These are phyloP conservation scores for Turdus rufiventris DNA, from an alignment of 2,113 vertebrate species.

Conservation along the genomic window DNA sequence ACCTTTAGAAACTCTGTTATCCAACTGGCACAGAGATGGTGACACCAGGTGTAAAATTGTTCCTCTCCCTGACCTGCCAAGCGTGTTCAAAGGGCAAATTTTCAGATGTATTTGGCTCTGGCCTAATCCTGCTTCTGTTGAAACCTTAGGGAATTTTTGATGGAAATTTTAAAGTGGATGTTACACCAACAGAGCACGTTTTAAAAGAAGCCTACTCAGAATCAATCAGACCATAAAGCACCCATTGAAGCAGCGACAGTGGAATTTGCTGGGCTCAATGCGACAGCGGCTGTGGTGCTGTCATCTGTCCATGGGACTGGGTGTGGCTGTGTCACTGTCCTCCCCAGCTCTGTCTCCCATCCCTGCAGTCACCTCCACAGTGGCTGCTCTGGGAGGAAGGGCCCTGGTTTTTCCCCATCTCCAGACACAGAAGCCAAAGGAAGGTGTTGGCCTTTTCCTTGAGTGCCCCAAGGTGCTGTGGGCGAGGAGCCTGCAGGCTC, in stretches of 20 bases:
- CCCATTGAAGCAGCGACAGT: not conserved
- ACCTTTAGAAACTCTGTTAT: not conserved
- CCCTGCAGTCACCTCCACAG: not conserved
- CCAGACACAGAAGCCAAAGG: not conserved
- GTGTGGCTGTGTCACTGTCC: not conserved
- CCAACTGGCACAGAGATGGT: not conserved
- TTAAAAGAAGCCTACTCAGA: not conserved
- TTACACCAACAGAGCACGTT: not conserved
- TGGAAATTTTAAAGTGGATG: not conserved
- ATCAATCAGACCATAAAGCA: not conserved
- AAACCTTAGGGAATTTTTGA: not conserved
- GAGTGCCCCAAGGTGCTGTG: accelerated
- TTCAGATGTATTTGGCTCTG: not conserved
- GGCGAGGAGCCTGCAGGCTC: not conserved
- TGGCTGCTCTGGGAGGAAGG: not conserved
- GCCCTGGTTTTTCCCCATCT: not conserved
- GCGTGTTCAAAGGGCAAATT: not conserved
- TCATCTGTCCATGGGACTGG: not conserved
- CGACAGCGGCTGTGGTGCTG: not conserved
- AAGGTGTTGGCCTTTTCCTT: not conserved
- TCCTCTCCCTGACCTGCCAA: not conserved
- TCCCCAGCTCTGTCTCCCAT: not conserved
- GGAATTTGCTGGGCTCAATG: not conserved
- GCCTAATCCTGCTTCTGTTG: not conserved
- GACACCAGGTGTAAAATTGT: not conserved